phyloP scores from a whole-genome alignment of 2,888 invertebrate genomes.

The Eurytoma adleriae region DNA sequence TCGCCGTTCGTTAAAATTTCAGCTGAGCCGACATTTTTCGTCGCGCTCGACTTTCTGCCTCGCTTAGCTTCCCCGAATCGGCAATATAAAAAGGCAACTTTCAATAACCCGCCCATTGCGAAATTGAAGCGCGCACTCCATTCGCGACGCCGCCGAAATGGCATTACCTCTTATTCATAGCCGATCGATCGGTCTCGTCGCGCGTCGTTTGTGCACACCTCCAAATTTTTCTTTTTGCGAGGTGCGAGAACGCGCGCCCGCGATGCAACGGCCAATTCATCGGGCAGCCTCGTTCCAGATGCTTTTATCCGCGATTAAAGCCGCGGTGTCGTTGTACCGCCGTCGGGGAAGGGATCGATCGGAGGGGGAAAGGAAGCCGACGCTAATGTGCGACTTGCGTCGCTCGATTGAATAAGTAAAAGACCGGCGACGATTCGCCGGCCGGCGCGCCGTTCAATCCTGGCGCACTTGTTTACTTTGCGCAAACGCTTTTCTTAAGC shows the following conservation, averaged over 20 bases:
- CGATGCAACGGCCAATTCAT: not conserved
- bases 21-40: conserved; percentile 17
- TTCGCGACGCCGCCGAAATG: too few relatives aligned
- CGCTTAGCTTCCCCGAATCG: not conserved
- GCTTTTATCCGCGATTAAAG: not conserved
- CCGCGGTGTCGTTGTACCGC: conserved; percentile 39
- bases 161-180: too few relatives aligned
- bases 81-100: too few relatives aligned
- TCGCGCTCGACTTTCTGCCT: conserved; percentile 8
- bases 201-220: too few relatives aligned
- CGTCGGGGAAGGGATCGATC: not conserved
- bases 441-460: not conserved
- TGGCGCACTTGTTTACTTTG: too few relatives aligned
- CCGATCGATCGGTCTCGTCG: too few relatives aligned
- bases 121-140: too few relatives aligned
- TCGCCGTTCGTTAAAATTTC: not conserved
- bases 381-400: not conserved
- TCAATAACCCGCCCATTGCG: not conserved
- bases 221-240: too few relatives aligned
- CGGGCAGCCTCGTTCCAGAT: conserved; percentile 23
- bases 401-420: conserved; percentile 43
- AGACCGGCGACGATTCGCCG: conserved; percentile 15
- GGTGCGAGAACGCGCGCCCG: not conserved
- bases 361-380: not conserved
- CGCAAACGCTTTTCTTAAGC: too few relatives aligned